Percentiles rank a stretch among this genome's conserved stretches.
Evolutionary conservation across 1,140 invertebrate genomes (phyloP).

Genomic region (Leptinotarsa defecta): DNA sequence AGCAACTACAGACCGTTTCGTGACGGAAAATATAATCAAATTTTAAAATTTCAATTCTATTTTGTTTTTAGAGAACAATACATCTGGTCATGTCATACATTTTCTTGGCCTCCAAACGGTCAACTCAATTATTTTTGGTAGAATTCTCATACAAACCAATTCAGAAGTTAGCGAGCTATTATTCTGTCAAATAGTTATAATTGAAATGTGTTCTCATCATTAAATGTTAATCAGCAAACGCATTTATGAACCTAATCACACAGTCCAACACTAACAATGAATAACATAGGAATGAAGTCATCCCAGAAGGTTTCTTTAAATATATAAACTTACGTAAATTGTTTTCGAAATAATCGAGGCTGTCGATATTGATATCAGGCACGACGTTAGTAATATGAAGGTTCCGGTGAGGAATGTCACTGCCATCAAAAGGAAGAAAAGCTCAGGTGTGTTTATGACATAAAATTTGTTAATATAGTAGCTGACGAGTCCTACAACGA

Average conservation of each 20-base stretch:
- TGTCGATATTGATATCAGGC: constrained; percentile 74
- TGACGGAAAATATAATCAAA: too few species aligned
- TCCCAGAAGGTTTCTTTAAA: neutral
- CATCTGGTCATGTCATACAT: too few species aligned
- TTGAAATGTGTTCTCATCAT: too few species aligned
- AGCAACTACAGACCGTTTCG: too few species aligned
- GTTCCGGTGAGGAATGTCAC: constrained; percentile 78
- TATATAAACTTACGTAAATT: constrained; percentile 65
- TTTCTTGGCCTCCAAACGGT: too few species aligned
- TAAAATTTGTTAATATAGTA: constrained; percentile 57
- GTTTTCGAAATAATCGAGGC: constrained; percentile 82
- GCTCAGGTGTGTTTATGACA: constrained; percentile 58
- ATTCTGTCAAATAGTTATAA: too few species aligned
- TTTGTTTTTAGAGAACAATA: too few species aligned
- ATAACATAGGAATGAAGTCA: constrained; percentile 11
- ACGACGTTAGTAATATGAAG: constrained; percentile 73
- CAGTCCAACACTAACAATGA: neutral
- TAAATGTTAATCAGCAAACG: neutral
- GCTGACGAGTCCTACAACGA: constrained; percentile 70
- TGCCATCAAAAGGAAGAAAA: constrained; percentile 76
- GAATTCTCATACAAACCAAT: too few species aligned
- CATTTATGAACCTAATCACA: neutral
- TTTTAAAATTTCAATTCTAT: too few species aligned
- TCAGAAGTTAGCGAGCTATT: too few species aligned
- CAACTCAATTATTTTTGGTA: too few species aligned